Evolutionary conservation across 2,888 invertebrate genomes (phyloP), one percentile per base, ranked within the genome.

Genomic region (Tetanocera ferruginea): DNA sequence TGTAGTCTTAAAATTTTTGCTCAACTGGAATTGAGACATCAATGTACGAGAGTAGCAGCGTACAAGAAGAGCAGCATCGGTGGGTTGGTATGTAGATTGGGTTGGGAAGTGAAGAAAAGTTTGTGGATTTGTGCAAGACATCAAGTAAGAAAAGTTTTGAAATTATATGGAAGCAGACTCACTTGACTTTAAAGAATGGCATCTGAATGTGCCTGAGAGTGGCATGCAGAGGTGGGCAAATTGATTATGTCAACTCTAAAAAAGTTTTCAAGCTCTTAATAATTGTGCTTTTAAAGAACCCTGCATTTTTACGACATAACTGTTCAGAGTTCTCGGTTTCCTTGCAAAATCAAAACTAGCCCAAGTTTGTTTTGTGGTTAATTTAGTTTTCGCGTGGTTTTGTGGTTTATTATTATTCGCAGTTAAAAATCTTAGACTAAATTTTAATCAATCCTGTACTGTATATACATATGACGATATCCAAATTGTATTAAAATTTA

Each of bases 1-100:
- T 62, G 73, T 62, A 73, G 67, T 37, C 23, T 31, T 34, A 55
- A 66, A 52, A 55, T 43, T 67, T 52, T 51, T 19, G 51, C 67
- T 51, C 14, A 55, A 34, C 52, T 52, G 37, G 66, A 75, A 75
- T 75, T 75, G 75, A 75, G 75, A 75, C 67, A 67, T 75, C 75
- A 75, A 75, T 55, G 66, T n/a, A n/a, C n/a, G n/a, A n/a, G n/a
- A n/a, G n/a, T 52, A 19, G 51, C 37, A 51, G 51, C 43, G 60
- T 4, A 19, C 19, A 55, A 17, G 11, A 37, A 51, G 34, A 57
- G 37, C 57, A 43, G 34, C 72, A 23, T 23, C 25, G 19, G 25
- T 28, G 43, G 43, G 43, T 43, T 43, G 43, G 43, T 43, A 43
- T 28, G 28, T 11, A 34, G 64, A 34, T 37, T n/a, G 69, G 6